phyloP scores from a whole-genome alignment of 2,113 vertebrate species.

The Oreochromis tanganicae region DNA sequence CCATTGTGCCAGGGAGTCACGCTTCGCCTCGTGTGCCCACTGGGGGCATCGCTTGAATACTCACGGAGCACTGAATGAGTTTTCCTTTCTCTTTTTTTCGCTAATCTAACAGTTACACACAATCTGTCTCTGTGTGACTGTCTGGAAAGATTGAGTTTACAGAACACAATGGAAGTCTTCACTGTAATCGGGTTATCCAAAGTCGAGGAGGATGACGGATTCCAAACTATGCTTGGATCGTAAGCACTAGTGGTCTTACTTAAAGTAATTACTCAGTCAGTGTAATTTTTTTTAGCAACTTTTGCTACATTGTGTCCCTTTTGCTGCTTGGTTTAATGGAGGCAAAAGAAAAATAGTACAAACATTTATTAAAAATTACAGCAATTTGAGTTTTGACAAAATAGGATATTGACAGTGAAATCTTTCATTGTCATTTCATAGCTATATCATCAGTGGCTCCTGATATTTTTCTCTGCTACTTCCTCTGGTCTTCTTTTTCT shows the following conservation, averaged over 20 bases:
- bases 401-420: background rate
- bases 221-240: constrained; percentile 36
- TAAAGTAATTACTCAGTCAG: background rate
- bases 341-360: background rate
- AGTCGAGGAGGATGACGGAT: constrained; percentile 50
- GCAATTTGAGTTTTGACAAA: background rate
- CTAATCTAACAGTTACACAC: constrained; percentile 37
- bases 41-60: constrained; percentile 47
- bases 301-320: background rate
- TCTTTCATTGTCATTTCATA: background rate
- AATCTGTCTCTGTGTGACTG: constrained; percentile 48
- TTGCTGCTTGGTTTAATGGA: background rate
- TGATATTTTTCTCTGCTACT: background rate
- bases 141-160: constrained; percentile 51
- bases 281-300: background rate
- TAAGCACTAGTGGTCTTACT: background rate
- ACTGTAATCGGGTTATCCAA: constrained; percentile 27
- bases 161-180: constrained; percentile 50
- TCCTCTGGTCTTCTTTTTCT: background rate
- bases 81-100: background rate
- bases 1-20: constrained; percentile 61
- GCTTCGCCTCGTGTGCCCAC: constrained; percentile 45
- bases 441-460: background rate
- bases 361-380: background rate
- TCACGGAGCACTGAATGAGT: background rate